Evolutionary conservation across 2,113 vertebrate species (phyloP).

Genomic region (Malurus alboscapulatus): DNA sequence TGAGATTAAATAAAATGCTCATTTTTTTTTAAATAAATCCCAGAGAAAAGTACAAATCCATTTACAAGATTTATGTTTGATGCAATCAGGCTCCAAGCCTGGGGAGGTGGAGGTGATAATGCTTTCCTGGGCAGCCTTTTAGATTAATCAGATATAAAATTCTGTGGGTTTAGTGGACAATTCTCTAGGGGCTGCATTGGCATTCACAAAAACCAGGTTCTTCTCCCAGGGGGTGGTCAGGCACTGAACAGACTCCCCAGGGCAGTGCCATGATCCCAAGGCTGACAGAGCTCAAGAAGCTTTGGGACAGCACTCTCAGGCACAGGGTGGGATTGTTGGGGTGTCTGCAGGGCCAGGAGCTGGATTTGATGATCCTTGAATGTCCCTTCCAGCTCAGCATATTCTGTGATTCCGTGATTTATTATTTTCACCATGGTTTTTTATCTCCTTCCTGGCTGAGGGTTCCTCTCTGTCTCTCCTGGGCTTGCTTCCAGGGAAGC

Average conservation of each 20-base stretch:
- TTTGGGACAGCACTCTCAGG: fast-evolving
- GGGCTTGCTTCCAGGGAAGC: neutral
- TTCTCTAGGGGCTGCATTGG: neutral
- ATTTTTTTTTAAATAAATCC: neutral
- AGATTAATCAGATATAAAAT: neutral
- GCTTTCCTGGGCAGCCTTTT: neutral
- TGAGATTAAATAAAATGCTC: neutral
- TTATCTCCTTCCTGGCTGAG: neutral
- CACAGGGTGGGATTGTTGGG: neutral
- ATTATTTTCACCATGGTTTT: neutral
- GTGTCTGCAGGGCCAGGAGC: neutral
- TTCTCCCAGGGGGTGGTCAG: neutral
- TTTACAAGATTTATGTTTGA: neutral
- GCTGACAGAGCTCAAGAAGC: neutral
- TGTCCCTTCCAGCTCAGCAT: neutral
- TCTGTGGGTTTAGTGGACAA: neutral
- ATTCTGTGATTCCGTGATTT: neutral
- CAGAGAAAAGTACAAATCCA: neutral
- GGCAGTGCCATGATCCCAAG: neutral
- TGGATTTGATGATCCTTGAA: neutral
- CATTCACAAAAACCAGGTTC: neutral
- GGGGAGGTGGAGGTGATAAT: neutral
- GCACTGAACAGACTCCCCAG: neutral
- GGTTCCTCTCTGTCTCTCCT: neutral
- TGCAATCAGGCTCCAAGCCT: neutral